phyloP scores from a whole-genome alignment of 2,797 vertebrate genomes.

The Chelon labrosus region DNA sequence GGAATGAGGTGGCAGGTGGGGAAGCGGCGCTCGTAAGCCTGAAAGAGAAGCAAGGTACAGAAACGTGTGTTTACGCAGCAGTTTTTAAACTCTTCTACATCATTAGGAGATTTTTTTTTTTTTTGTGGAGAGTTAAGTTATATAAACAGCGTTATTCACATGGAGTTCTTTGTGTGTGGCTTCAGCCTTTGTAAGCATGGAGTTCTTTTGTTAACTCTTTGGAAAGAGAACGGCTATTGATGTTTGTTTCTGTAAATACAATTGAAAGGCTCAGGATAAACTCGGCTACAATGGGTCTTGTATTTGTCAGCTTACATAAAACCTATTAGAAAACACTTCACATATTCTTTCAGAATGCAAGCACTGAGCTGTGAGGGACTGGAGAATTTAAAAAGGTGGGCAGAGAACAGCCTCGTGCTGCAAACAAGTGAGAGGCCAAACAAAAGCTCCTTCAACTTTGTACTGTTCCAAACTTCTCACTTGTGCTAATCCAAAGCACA shows the following conservation, averaged over 20 bases:
- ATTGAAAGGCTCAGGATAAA: background rate
- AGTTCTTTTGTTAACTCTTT: background rate
- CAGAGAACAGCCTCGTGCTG: slow-evolving; percentile 11
- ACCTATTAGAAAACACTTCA: slow-evolving; percentile 6
- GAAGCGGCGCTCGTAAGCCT: slow-evolving; percentile 97
- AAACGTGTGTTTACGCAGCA: background rate
- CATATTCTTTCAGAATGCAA: background rate
- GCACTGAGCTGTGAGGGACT: slow-evolving; percentile 1
- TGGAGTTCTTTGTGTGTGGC: background rate
- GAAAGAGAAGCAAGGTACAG: slow-evolving; percentile 3
- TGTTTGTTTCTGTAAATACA: background rate
- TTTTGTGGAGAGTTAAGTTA: background rate
- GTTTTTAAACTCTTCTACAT: background rate
- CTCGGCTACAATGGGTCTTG: background rate
- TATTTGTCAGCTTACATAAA: slow-evolving; percentile 6
- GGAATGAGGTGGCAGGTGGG: slow-evolving; percentile 97
- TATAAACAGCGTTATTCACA: background rate
- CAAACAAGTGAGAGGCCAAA: slow-evolving; percentile 23
- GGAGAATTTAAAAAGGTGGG: slow-evolving; percentile 35
- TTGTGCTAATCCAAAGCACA: slow-evolving; percentile 1
- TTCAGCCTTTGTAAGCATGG: background rate
- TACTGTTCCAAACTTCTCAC: slow-evolving; percentile 12
- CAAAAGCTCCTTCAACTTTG: slow-evolving; percentile 42
- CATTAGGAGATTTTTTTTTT: slow-evolving; percentile 1
- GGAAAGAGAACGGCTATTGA: background rate